Base-by-base conservation (phyloP, 2,888 invertebrate species). In the Andrena camellia region DNA sequence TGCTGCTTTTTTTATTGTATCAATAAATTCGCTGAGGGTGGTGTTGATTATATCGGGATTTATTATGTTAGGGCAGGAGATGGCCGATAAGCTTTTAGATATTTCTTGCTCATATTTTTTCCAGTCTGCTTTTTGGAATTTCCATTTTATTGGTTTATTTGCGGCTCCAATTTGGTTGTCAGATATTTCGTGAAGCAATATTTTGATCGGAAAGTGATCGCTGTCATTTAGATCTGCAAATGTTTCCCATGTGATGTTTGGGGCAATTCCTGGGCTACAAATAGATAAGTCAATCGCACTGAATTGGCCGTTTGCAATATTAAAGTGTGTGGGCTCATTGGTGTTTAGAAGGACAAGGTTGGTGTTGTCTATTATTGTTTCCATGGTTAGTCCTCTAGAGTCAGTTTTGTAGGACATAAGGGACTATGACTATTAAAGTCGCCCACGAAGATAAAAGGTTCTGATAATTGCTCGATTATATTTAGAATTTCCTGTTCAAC, bases 351-450 rank as follows among this genome's bases (percentile, higher is more conserved):
- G 20, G 10, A 20, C 13, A 35, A 63, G 35, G 13, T 63, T 63
- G 10, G 4, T 35, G n/a, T 63, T 20, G 35, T 20, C 20, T 35
- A 63, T 5, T n/a, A 63, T 7, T 42, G 35, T 42, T 23, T 8
- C 42, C 23, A 35, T 35, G 4, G 29, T 35, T 23, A 42, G 10
- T 5, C 63, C 63, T 63, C 42, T 31, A 20, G 20, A 2, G 42
- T 63, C 42, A 23, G 4, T 42, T 63, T 29, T 63, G 10, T 63
- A 23, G 5, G 63, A 63, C 10, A 90, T 3, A 85, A 3, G 35
- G 73, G 82, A 26, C 83, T 85, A 42, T 89, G 89, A 31, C 90
- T 88, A 59, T 90, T 71, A 10, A 71, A 71, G 29, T 71, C 89
- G 0, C 89, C 90, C 2, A 86, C 33, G 1, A 89, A 63, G 4